Conservation (phyloP, 2,113 vertebrate species). For the Urocitellus parryii region DNA sequence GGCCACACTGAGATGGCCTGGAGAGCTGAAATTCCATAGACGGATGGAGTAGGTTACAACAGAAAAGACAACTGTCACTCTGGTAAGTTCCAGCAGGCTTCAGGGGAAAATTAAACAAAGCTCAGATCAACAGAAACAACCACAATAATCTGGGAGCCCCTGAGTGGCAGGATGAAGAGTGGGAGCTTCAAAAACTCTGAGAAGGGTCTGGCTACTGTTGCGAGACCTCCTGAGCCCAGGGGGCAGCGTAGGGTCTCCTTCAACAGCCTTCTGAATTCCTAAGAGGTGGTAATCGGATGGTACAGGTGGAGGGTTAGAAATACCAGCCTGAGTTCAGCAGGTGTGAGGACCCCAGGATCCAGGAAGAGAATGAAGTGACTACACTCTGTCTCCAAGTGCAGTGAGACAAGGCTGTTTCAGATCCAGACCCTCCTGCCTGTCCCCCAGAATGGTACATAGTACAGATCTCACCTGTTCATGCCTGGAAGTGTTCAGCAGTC, state of each 20-base stretch:
- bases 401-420: neutral
- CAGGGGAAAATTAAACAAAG: neutral
- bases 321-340: neutral
- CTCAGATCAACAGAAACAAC: neutral
- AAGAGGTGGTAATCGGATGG: neutral
- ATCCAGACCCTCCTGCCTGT: neutral
- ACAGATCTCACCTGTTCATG: neutral
- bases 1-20: neutral
- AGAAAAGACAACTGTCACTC: neutral
- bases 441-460: neutral
- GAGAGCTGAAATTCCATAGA: neutral
- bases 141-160: neutral
- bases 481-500: neutral
- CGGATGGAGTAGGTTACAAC: neutral
- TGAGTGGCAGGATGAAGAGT: neutral
- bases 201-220: neutral
- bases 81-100: neutral
- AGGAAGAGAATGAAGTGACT: conserved; percentile 15
- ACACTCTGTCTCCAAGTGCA: too few relatives aligned
- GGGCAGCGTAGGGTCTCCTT: neutral
- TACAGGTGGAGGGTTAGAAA: neutral
- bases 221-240: neutral
- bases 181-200: neutral
- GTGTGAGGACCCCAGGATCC: neutral
- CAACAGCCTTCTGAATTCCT: neutral